These are phyloP conservation scores for Pharmacophagus antenor DNA, from an alignment of 2,888 invertebrate species.

Conservation along the genomic window DNA sequence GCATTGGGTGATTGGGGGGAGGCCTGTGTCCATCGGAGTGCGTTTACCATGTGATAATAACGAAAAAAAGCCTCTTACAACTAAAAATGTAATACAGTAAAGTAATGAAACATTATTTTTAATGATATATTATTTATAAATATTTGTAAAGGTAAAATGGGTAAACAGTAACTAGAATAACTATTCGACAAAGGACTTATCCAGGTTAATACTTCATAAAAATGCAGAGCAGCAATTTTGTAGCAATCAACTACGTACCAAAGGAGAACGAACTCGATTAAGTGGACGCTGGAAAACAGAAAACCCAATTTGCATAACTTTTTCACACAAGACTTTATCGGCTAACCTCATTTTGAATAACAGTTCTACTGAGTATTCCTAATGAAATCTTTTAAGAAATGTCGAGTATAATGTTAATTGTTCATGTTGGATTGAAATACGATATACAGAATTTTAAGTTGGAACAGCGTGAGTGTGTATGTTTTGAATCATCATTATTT, in stretches of 20 bases:
- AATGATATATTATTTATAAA: not conserved
- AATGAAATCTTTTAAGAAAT: not conserved
- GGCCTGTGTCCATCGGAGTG: too few relatives aligned
- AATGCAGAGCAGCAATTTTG: constrained; percentile 73
- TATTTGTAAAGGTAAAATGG: not conserved
- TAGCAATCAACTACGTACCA: constrained; percentile 44
- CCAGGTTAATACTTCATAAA: constrained; percentile 64
- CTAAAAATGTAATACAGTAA: too few relatives aligned
- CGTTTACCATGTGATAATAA: too few relatives aligned
- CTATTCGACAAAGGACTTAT: constrained; percentile 17
- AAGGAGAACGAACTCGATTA: constrained; percentile 71
- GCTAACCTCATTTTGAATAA: constrained; percentile 62
- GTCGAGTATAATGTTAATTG: not conserved
- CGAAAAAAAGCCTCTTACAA: too few relatives aligned
- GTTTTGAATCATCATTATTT: not conserved
- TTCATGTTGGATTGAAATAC: not conserved
- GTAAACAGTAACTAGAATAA: constrained; percentile 11
- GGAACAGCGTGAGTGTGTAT: not conserved
- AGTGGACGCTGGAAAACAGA: constrained; percentile 73
- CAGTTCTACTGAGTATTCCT: constrained; percentile 2
- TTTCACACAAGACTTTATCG: constrained; percentile 60
- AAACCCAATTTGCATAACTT: constrained; percentile 76
- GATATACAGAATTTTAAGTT: not conserved
- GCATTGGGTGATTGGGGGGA: too few relatives aligned
- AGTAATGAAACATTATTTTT: not conserved